These are phyloP conservation scores for Sciurus niger DNA, from an alignment of 2,113 vertebrate species.

Conservation along the genomic window DNA sequence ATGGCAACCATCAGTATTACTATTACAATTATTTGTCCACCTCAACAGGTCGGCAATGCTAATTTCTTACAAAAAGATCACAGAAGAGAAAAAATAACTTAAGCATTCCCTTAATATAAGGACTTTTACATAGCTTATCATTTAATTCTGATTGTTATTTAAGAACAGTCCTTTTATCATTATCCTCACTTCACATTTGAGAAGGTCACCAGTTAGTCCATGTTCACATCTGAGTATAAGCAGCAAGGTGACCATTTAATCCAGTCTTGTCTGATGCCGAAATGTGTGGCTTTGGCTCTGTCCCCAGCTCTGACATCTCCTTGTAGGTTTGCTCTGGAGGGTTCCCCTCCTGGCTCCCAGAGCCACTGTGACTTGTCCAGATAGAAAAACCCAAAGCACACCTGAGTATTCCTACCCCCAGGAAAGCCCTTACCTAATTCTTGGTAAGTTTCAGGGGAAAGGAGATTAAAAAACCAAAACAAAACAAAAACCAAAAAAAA, in stretches of 20 bases:
- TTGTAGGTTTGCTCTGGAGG: no score
- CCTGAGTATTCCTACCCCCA: not conserved
- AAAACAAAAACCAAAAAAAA: no score
- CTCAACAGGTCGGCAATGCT: not conserved
- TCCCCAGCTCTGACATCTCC: no score
- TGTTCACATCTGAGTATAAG: not conserved
- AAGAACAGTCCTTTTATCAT: not conserved
- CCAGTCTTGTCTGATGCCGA: not conserved
- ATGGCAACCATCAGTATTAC: not conserved
- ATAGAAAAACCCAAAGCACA: not conserved
- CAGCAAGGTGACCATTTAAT: not conserved
- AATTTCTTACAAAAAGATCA: not conserved
- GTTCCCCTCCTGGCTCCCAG: no score
- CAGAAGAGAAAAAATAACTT: not conserved
- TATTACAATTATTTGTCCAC: not conserved
- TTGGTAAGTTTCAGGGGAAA: not conserved
- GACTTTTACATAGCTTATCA: not conserved
- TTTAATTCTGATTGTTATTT: not conserved
- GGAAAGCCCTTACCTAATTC: not conserved
- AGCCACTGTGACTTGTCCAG: no score
- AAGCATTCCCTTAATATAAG: not conserved
- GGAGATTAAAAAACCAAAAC: not conserved
- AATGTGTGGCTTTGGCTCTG: not conserved
- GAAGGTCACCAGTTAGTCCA: not conserved
- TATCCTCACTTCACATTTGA: not conserved